Evolutionary conservation across 2,113 vertebrate species (phyloP).

Genomic region (Lagopus muta): DNA sequence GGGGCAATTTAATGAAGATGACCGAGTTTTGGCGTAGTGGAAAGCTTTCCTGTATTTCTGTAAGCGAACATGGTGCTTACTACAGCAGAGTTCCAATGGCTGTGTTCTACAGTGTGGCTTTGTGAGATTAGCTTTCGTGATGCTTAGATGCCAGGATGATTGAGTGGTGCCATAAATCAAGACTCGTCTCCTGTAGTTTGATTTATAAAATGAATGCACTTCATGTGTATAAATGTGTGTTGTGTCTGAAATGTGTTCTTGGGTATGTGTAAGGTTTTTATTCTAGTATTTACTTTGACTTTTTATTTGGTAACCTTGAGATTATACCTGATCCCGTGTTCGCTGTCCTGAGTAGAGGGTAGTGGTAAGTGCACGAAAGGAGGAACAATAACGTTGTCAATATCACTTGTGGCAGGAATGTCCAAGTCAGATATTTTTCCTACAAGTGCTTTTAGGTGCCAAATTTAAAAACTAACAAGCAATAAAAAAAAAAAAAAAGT

Average conservation of each 20-base stretch:
- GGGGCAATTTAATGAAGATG: conserved; percentile 70
- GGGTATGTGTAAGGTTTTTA: background rate
- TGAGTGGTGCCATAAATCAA: background rate
- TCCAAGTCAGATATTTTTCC: background rate
- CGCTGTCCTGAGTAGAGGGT: background rate
- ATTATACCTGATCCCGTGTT: background rate
- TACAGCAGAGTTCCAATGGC: background rate
- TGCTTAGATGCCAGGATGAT: background rate
- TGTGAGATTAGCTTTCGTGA: background rate
- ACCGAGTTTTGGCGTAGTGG: conserved; percentile 58
- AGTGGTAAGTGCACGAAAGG: background rate
- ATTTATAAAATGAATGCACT: background rate
- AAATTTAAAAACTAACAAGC: background rate
- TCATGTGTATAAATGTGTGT: background rate
- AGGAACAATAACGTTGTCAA: background rate
- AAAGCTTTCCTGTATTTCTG: conserved; percentile 50
- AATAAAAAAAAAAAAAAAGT: rapidly evolving
- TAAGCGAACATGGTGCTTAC: background rate
- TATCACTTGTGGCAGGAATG: background rate
- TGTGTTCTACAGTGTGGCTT: background rate
- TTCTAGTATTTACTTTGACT: background rate
- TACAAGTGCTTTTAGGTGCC: background rate
- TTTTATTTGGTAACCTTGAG: conserved; percentile 38
- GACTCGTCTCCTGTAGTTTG: background rate
- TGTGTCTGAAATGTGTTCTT: background rate